phyloP scores from a whole-genome alignment of 2,113 vertebrate genomes.

The Himantopus leucocephalus region DNA sequence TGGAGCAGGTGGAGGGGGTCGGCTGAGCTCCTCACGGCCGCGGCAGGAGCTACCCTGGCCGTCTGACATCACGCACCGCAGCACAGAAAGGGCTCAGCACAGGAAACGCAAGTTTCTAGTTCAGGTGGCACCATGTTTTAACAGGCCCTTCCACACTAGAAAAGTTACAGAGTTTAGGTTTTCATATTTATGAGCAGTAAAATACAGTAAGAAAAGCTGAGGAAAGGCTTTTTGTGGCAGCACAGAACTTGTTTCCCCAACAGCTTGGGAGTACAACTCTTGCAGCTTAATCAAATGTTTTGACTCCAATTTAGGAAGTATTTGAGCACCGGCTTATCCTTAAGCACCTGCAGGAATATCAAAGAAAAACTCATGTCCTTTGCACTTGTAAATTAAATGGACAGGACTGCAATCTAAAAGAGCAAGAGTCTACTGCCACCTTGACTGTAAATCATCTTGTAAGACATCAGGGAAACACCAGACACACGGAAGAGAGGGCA shows the following conservation, averaged over 20 bases:
- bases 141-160: not conserved
- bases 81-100: not conserved
- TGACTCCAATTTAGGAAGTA: not conserved
- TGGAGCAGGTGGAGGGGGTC: not conserved
- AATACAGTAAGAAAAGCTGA: not conserved
- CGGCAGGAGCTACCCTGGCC: not conserved
- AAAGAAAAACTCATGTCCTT: not conserved
- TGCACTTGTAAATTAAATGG: not conserved
- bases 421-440: not conserved
- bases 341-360: not conserved
- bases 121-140: not conserved
- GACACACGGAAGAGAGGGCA: not conserved
- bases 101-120: not conserved
- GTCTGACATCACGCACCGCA: not conserved
- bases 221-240: not conserved
- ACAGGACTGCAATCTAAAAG: not conserved
- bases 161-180: not conserved
- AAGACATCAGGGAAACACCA: not conserved
- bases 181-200: not conserved
- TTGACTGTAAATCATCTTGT: not conserved
- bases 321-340: not conserved
- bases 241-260: not conserved
- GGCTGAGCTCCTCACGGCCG: not conserved
- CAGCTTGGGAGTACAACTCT: not conserved
- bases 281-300: not conserved